phyloP scores from a whole-genome alignment of 2,797 vertebrate species.

The Phoeniculus purpureus region DNA sequence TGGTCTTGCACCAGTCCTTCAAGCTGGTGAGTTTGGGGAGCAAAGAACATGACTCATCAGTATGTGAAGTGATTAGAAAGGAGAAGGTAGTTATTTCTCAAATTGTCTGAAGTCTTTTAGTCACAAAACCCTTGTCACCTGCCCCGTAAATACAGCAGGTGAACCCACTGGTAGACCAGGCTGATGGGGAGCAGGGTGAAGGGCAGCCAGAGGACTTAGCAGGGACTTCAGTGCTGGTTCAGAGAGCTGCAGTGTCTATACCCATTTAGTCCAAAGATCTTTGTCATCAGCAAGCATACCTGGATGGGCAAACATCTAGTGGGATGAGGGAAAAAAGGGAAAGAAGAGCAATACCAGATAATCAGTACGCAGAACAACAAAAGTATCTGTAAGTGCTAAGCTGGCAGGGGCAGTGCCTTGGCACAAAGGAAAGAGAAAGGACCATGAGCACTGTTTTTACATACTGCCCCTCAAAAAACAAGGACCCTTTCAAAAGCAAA shows the following conservation, averaged over 20 bases:
- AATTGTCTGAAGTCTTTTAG: background rate
- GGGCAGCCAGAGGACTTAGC: too few relatives aligned
- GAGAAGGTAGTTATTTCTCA: background rate
- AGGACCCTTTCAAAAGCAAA: background rate
- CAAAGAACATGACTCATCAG: background rate
- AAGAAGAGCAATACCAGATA: background rate
- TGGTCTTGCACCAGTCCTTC: background rate
- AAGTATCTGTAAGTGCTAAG: background rate
- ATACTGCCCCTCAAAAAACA: background rate
- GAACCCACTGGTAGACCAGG: background rate
- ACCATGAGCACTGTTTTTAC: background rate
- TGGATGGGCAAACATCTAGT: background rate
- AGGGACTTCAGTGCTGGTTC: background rate
- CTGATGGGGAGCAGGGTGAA: rapidly evolving
- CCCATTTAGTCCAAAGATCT: background rate
- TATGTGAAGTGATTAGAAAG: background rate
- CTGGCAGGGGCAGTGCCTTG: background rate
- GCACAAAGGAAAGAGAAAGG: background rate
- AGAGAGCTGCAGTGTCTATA: background rate
- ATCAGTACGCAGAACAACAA: background rate
- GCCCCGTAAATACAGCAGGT: background rate
- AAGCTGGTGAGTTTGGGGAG: background rate
- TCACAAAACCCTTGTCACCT: background rate
- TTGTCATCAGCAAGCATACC: background rate
- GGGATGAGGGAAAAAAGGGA: background rate